Evolutionary conservation across 2,113 vertebrate genomes (phyloP), one percentile per base, ranked within the genome.

Genomic region (Zosterops japonicus): DNA sequence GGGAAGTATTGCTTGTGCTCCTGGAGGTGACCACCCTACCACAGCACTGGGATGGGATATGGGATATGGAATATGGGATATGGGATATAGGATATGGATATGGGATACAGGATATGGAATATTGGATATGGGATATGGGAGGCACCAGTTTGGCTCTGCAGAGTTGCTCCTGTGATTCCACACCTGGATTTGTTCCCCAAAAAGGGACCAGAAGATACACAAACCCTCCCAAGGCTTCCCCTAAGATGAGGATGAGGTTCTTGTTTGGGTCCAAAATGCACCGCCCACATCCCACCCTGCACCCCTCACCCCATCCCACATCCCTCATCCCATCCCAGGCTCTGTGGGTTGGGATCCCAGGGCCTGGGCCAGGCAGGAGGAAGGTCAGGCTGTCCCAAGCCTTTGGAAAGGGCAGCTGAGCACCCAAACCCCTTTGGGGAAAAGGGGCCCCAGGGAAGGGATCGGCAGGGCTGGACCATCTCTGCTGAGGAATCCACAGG

Each of bases 1-100:
- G 28, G 15, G 63, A 28, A 68, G 4, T 2, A 29, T 3, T 7
- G 3, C 3, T 14, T 1, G 12, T 8, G 6, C 14, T 41, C 4
- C 1, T 5, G 28, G 64, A 68, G 53, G 36, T 53, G 50, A 25
- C 14, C 39, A 2, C 24, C 2, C 20, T 44, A 12, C 55, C 36
- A 44, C 2, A 5, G 52, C 25, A 17, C 41, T 31, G 72, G 57
- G 28, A 5, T 2, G 8, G 53, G 29, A 14, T 33, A 19, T 33
- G 19, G 19, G 31, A 39, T 36, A 14, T 11, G 39, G 61, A 39
- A 21, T 63, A 36, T 36, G 60, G 59, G 36, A 27, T 39, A 39
- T 20, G 76, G 65, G 33, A 6, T 1, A 28, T 0, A 9, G 57
- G 11, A 21, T 35, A 29, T 4, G 20, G 35, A n/a, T n/a, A n/a